Conservation (phyloP, 2,888 invertebrate species). For the Eueremaeus valkanovi region DNA sequence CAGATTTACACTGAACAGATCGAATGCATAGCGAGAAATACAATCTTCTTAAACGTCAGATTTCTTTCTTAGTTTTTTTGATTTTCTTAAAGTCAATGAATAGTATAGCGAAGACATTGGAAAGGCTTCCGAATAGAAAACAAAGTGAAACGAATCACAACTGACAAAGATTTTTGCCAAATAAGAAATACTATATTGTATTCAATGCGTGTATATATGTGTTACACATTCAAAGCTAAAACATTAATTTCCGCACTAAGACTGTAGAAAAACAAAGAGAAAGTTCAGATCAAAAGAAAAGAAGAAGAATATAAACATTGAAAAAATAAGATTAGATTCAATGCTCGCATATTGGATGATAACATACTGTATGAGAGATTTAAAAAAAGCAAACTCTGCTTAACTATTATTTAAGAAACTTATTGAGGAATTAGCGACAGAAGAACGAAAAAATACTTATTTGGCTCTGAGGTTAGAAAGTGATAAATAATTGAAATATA, state of each 20-base stretch:
- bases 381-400: background rate
- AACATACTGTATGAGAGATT: background rate
- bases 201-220: too few relatives aligned
- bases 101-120: background rate
- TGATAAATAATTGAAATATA: background rate
- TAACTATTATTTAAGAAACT: background rate
- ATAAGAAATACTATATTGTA: too few relatives aligned
- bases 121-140: background rate
- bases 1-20: conserved; percentile 9
- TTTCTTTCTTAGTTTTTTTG: background rate
- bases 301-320: background rate
- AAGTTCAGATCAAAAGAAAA: background rate
- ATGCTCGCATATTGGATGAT: background rate
- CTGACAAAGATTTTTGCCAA: background rate
- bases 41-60: background rate
- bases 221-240: background rate
- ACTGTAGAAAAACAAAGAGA: background rate
- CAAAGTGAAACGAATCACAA: background rate
- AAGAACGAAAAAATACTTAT: background rate
- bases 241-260: background rate
- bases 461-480: background rate
- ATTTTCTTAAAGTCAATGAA: background rate
- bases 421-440: background rate
- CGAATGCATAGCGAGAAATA: background rate
- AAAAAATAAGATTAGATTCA: background rate